Conservation (phyloP, 2,113 vertebrate species). For the Tupaia chinensis region DNA sequence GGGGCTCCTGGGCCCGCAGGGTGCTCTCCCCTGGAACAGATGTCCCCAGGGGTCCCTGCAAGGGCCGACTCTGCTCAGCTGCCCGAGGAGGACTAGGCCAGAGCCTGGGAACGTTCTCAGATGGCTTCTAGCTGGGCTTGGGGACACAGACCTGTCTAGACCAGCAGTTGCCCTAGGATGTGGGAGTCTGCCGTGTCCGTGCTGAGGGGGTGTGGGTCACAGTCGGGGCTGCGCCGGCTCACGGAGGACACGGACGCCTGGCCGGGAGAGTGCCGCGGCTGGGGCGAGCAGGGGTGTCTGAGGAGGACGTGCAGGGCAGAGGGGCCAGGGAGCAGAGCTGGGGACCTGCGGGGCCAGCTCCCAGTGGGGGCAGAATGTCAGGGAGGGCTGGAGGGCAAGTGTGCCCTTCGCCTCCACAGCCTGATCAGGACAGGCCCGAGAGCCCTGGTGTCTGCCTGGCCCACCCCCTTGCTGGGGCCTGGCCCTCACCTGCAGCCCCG, state of each 20-base stretch:
- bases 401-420: accelerated
- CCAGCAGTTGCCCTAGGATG: neutral
- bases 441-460: accelerated
- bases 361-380: neutral
- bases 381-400: neutral
- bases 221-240: neutral
- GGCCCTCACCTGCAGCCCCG: neutral
- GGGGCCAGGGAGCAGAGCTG: neutral
- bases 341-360: too few relatives aligned
- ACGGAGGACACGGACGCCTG: too few relatives aligned
- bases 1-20: accelerated
- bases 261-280: accelerated
- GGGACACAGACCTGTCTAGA: too few relatives aligned
- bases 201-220: neutral
- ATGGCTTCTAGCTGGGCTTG: neutral
- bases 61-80: neutral
- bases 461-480: neutral
- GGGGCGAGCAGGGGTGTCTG: neutral
- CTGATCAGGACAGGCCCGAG: accelerated
- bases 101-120: neutral
- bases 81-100: neutral
- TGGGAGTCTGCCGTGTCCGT: accelerated
- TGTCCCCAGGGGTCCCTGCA: neutral
- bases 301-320: neutral
- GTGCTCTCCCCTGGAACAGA: neutral